These are phyloP conservation scores for Cantharis nigra DNA, from an alignment of 2,888 invertebrate species.

Conservation along the genomic window DNA sequence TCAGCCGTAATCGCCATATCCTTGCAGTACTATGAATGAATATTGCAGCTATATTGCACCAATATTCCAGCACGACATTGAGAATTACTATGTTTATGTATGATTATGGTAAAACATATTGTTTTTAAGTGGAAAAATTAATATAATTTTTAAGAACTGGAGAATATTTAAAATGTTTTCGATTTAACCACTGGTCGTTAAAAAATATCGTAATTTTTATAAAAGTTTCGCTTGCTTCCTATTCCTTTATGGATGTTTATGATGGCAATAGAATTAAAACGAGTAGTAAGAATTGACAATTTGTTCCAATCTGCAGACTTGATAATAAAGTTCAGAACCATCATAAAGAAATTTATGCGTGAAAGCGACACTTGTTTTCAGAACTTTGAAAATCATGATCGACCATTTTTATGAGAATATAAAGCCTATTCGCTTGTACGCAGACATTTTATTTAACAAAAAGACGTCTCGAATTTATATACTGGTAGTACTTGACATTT, in stretches of 20 bases:
- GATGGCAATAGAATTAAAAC: conserved; percentile 29
- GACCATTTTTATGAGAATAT: conserved; percentile 43
- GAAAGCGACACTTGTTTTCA: conserved; percentile 46
- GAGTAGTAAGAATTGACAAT: conserved; percentile 31
- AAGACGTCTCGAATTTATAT: not conserved
- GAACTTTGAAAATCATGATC: conserved; percentile 35
- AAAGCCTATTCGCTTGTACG: conserved; percentile 43
- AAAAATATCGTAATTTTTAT: not conserved
- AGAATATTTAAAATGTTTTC: not conserved
- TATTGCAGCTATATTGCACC: no score
- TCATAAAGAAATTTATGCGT: conserved; percentile 42
- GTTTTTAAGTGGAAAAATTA: no score
- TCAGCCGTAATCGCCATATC: no score
- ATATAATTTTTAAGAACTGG: not conserved
- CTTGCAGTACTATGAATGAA: no score
- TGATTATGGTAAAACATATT: no score
- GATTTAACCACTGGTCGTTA: not conserved
- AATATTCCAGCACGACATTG: no score
- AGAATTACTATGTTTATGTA: no score
- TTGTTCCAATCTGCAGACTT: conserved; percentile 31
- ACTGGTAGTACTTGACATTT: not conserved
- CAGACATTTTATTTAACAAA: conserved; percentile 5
- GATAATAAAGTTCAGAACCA: conserved; percentile 31
- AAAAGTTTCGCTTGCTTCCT: not conserved
- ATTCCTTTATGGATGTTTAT: conserved; percentile 9